These are phyloP conservation scores for Crotalus helleri DNA, from an alignment of 2,113 vertebrate genomes.

Conservation along the genomic window DNA sequence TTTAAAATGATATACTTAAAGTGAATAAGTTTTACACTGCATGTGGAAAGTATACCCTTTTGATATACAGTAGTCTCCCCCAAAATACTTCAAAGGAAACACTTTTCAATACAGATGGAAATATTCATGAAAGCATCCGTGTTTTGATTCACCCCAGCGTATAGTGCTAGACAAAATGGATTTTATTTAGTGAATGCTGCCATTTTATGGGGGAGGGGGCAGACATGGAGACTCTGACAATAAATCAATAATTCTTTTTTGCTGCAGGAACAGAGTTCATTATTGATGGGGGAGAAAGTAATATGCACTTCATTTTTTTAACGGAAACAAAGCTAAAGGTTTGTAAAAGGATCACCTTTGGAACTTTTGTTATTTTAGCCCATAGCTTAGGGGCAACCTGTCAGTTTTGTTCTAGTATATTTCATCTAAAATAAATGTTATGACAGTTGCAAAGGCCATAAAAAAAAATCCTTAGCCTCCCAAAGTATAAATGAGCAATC, in stretches of 20 bases:
- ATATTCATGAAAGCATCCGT: background rate
- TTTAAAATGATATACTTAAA: background rate
- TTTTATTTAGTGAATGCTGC: slow-evolving; percentile 22
- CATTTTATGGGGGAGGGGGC: background rate
- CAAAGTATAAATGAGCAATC: slow-evolving; percentile 46
- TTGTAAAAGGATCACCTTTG: slow-evolving; percentile 50
- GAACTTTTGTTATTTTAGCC: slow-evolving; percentile 55
- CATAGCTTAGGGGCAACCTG: slow-evolving; percentile 30
- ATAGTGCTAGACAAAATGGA: background rate
- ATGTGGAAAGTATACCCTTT: background rate
- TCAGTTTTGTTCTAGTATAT: slow-evolving; percentile 50
- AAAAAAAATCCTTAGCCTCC: slow-evolving; percentile 39
- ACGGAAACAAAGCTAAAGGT: slow-evolving; percentile 43
- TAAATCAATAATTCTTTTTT: slow-evolving; percentile 50
- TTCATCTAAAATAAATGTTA: slow-evolving; percentile 60
- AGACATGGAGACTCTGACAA: background rate
- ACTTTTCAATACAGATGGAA: background rate
- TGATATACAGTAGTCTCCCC: background rate
- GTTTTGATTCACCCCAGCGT: background rate
- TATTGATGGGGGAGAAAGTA: slow-evolving; percentile 46
- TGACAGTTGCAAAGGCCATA: slow-evolving; percentile 13
- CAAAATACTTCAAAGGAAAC: background rate
- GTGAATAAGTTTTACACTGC: background rate
- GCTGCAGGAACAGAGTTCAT: slow-evolving; percentile 38
- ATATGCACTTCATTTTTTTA: slow-evolving; percentile 25